Evolutionary conservation across 2,888 invertebrate species (phyloP), one percentile per base, ranked within the genome.

Genomic region (Lapara coniferarum): DNA sequence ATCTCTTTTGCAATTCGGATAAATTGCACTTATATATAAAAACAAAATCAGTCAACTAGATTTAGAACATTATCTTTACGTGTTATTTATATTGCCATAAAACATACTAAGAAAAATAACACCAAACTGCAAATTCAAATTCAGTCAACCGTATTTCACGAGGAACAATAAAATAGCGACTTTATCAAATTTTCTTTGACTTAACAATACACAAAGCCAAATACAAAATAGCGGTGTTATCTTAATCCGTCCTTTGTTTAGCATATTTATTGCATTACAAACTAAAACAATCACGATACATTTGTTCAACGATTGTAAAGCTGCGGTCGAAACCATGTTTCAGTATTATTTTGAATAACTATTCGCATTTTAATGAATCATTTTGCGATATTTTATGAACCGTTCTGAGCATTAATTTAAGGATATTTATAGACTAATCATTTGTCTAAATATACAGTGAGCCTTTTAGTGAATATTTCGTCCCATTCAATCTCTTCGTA

Each of bases 201-300:
- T 13, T 55, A 49, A 63, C 63, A 63, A 63, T 49, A 49, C 19
- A 19, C 46, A 19, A 19, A 63, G 12, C 49, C 19, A 63, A 63
- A 63, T 63, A 63, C 63, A 63, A 57, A 37, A 37, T 57, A 8
- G 63, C 63, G 46, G 55, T 10, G 46, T 44, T 56, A 67, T 44
- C 19, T 46, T 57, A 67, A 67, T 46, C 57, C 56, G 57, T 25
- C 56, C 57, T 57, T 57, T 57, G 57, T 67, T 66, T 63, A 66
- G 66, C 66, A 56, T 69, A 66, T 66, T 66, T 49, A 66, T 49
- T 52, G 58, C 58, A 69, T 69, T 73, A 70, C 70, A 66, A 70
- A 72, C 58, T 66, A 66, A 69, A 69, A 66, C 66, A 69, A 69
- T 63, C 63, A 63, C 63, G 63, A 46, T 46, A 63, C 12, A 63